Conservation (phyloP, 2,797 vertebrate species). For the Poecile montanus region DNA sequence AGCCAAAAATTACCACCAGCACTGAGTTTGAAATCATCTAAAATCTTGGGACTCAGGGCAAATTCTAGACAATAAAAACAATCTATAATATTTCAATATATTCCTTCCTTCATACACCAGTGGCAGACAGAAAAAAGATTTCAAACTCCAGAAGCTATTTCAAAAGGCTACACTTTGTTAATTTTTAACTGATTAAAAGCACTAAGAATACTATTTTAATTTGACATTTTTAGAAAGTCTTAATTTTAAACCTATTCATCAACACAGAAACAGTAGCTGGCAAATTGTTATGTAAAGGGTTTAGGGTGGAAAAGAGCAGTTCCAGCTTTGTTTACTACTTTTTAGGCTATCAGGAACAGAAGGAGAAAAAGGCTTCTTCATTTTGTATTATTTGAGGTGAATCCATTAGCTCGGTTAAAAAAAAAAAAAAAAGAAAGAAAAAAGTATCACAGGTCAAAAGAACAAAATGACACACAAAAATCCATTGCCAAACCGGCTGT, state of each 20-base stretch:
- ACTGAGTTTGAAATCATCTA: neutral
- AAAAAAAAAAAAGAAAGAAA: conserved; percentile 26
- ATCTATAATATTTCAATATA: neutral
- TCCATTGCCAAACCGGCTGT: conserved; percentile 71
- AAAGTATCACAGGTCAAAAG: conserved; percentile 80
- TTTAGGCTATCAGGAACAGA: conserved; percentile 28
- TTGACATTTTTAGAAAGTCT: neutral
- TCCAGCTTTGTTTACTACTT: conserved; percentile 34
- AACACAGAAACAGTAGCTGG: conserved; percentile 16
- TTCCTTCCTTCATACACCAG: neutral
- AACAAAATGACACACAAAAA: conserved; percentile 74
- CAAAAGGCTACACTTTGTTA: neutral
- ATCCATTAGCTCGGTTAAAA: conserved; percentile 34
- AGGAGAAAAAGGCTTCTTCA: conserved; percentile 15
- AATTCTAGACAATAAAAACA: neutral
- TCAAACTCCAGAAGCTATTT: neutral
- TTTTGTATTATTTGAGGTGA: conserved; percentile 61
- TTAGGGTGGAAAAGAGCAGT: neutral
- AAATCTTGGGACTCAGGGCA: neutral
- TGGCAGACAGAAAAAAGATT: neutral
- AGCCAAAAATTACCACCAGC: neutral
- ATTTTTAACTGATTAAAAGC: neutral
- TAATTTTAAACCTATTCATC: conserved; percentile 37
- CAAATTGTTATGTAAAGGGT: conserved; percentile 20
- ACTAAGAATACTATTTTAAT: neutral